phyloP scores from a whole-genome alignment of 2,113 vertebrate species.

The Aptenodytes patagonicus region DNA sequence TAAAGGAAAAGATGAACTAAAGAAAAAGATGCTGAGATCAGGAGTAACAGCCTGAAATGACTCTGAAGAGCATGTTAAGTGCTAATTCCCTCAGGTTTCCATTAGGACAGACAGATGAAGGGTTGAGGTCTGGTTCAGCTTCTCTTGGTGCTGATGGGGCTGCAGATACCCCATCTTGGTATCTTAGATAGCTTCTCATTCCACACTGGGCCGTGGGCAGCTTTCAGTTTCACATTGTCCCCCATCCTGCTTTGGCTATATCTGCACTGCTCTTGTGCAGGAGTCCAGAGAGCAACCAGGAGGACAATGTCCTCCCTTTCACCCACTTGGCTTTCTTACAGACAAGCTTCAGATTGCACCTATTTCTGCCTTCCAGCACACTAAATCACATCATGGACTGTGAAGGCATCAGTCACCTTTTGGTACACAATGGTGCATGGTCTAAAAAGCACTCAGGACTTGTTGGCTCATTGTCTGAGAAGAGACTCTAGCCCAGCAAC shows the following conservation, averaged over 20 bases:
- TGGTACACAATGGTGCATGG: neutral
- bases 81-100: neutral
- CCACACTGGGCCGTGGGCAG: neutral
- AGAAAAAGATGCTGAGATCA: neutral
- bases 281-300: neutral
- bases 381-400: neutral
- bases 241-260: neutral
- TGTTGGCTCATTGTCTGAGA: neutral
- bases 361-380: neutral
- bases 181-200: neutral
- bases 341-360: neutral
- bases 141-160: neutral
- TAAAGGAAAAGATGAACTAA: neutral
- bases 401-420: neutral
- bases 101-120: neutral
- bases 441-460: neutral
- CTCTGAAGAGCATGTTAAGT: neutral
- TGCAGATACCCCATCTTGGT: neutral
- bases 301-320: neutral
- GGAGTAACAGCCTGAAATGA: neutral
- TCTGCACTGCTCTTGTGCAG: neutral
- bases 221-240: neutral
- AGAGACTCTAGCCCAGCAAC: neutral
- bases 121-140: neutral
- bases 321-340: neutral